Conservation (phyloP, 2,113 vertebrate genomes). For the Coptodon rendalli region DNA sequence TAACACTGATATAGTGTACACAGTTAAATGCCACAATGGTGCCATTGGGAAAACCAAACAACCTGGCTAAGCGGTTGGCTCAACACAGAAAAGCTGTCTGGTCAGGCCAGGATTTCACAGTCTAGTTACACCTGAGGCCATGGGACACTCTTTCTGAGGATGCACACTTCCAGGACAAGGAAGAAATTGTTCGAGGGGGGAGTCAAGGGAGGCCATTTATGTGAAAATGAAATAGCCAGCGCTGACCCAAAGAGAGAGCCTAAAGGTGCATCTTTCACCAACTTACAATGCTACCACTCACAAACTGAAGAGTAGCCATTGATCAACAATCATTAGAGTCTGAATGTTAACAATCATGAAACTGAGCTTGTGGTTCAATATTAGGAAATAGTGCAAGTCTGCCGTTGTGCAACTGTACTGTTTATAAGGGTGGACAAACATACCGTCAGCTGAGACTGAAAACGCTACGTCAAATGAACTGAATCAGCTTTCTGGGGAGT, state of each 20-base stretch:
- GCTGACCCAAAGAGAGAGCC: not conserved
- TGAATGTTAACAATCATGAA: not conserved
- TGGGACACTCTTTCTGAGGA: not conserved
- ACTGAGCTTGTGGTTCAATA: not conserved
- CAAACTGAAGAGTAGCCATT: not conserved
- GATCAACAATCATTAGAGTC: not conserved
- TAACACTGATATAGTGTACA: not conserved
- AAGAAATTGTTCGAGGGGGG: not conserved
- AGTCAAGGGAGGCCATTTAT: not conserved
- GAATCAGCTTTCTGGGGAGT: not conserved
- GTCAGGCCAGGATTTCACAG: not conserved
- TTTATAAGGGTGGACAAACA: not conserved
- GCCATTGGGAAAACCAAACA: not conserved
- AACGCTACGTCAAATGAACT: not conserved
- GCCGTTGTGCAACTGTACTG: not conserved
- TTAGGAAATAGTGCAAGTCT: not conserved
- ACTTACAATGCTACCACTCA: not conserved
- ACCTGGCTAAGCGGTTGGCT: not conserved
- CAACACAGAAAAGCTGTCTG: not conserved
- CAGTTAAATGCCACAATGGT: not conserved
- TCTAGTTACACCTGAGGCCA: not conserved
- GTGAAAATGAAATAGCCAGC: not conserved
- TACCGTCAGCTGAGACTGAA: not conserved
- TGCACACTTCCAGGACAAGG: not conserved
- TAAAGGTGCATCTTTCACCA: not conserved